These are phyloP conservation scores for Scaeva pyrastri DNA, from an alignment of 2,888 invertebrate species.

Conservation along the genomic window DNA sequence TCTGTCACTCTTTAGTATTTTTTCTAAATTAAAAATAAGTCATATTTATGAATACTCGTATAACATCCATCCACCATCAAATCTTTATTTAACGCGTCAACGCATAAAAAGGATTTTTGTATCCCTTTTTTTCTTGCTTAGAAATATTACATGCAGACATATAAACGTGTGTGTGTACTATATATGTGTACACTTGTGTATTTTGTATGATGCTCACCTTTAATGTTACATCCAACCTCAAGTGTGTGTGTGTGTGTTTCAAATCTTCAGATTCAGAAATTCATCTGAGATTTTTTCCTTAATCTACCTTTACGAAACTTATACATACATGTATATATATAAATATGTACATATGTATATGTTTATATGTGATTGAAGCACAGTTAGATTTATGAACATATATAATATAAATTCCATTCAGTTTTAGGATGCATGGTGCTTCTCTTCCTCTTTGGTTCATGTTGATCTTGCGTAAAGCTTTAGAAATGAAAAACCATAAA, in stretches of 20 bases:
- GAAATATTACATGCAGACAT: no score
- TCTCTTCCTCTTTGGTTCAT: slow-evolving; percentile 31
- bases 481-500: slow-evolving; percentile 61
- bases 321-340: background rate
- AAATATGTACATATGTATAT: background rate
- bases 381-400: background rate
- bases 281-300: slow-evolving; percentile 30
- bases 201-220: slow-evolving; percentile 39
- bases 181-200: background rate
- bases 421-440: slow-evolving; percentile 44
- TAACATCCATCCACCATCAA: slow-evolving; percentile 42
- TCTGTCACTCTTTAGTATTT: slow-evolving; percentile 21
- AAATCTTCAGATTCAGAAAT: slow-evolving; percentile 20
- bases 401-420: slow-evolving; percentile 5
- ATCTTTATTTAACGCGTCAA: slow-evolving; percentile 57
- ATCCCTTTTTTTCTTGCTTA: slow-evolving; percentile 28
- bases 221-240: slow-evolving; percentile 44
- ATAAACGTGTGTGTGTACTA: no score
- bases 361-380: background rate
- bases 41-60: slow-evolving; percentile 34
- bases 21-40: slow-evolving; percentile 39
- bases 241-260: slow-evolving; percentile 10
- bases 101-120: slow-evolving; percentile 48
- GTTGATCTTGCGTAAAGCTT: slow-evolving; percentile 68
- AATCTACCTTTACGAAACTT: background rate